Conservation (phyloP, 1,140 invertebrate genomes). For the Zaprionus ornatus region DNA sequence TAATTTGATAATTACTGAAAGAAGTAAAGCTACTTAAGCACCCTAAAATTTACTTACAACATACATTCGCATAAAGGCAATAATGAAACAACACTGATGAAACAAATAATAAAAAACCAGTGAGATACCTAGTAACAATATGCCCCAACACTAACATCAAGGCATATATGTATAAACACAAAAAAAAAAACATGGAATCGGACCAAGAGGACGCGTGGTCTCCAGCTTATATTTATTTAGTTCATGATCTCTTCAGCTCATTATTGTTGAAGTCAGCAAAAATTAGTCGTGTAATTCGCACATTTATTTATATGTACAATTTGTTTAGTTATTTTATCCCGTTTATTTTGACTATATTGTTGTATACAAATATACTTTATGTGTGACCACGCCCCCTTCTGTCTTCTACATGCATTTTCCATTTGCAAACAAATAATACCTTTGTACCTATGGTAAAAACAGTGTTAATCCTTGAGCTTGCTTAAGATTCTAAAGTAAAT, state of each 20-base stretch:
- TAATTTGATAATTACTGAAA: neutral
- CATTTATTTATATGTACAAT: too few species aligned
- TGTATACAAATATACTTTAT: neutral
- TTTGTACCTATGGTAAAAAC: slow-evolving; percentile 2
- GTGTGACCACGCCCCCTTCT: neutral
- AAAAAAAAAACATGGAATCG: neutral
- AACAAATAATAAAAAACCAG: neutral
- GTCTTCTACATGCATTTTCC: neutral
- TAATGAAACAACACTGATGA: neutral
- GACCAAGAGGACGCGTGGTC: neutral
- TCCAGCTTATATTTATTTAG: neutral
- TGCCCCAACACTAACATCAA: neutral
- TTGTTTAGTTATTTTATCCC: neutral
- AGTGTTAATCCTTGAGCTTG: neutral
- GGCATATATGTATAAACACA: neutral
- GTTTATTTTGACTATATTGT: neutral
- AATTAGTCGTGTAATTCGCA: neutral
- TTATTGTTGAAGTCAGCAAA: neutral
- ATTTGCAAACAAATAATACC: slow-evolving; percentile 1
- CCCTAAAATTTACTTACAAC: neutral
- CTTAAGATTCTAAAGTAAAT: slow-evolving; percentile 7
- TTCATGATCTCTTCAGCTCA: neutral
- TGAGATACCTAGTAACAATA: neutral
- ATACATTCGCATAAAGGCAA: neutral
- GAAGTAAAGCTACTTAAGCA: neutral